Percentiles rank a stretch among this genome's conserved stretches.
phyloP scores from a whole-genome alignment of 2,888 invertebrate genomes.

The Leptopilina drosophilae region DNA sequence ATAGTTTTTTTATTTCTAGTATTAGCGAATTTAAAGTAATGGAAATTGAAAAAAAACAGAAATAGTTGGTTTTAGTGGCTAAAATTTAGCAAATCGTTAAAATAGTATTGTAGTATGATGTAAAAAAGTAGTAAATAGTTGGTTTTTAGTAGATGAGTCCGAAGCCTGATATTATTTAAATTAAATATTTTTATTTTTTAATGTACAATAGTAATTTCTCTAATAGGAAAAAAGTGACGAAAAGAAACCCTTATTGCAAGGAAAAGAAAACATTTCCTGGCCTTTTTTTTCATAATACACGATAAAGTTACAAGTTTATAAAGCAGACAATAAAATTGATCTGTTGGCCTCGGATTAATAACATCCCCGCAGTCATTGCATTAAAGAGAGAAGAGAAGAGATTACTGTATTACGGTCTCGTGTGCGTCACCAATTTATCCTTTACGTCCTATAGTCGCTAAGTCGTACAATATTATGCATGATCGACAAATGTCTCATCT shows the following conservation, averaged over 20 bases:
- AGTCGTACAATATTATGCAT: not conserved
- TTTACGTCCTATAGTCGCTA: not conserved
- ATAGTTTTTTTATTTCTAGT: too few species aligned
- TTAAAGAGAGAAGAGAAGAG: conserved; percentile 10
- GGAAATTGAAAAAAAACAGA: too few species aligned
- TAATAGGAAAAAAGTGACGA: too few species aligned
- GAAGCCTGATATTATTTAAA: too few species aligned
- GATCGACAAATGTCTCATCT: conserved; percentile 35
- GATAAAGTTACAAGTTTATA: conserved; percentile 28
- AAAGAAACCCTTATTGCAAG: not conserved
- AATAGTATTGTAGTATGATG: too few species aligned
- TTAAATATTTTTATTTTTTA: too few species aligned
- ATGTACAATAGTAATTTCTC: too few species aligned
- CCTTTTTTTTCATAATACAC: not conserved
- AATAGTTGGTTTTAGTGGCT: too few species aligned
- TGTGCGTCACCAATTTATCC: conserved; percentile 25
- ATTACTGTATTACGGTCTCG: conserved; percentile 29
- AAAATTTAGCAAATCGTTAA: too few species aligned
- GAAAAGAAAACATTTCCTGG: conserved; percentile 1
- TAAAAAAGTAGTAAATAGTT: too few species aligned
- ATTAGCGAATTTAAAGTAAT: too few species aligned
- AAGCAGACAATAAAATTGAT: conserved; percentile 30
- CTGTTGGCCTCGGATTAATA: conserved; percentile 27
- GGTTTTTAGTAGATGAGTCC: too few species aligned
- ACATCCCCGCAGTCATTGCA: conserved; percentile 14